Evolutionary conservation across 2,113 vertebrate genomes (phyloP).

Genomic region (Tupaia chinensis): DNA sequence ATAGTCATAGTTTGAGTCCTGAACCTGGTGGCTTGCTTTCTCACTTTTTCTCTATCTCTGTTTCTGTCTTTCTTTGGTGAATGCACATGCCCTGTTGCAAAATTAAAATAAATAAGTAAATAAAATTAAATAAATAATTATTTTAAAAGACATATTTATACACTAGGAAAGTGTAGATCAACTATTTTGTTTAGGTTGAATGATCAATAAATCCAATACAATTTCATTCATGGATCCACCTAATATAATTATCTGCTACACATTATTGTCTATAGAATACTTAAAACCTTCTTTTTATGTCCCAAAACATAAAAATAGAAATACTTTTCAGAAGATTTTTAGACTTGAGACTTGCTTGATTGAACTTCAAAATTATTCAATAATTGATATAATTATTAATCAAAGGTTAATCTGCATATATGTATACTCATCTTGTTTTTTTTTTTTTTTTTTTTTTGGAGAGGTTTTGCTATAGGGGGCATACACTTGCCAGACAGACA

Average conservation of each 20-base stretch:
- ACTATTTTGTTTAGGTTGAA: neutral
- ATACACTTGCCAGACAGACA: too few species aligned
- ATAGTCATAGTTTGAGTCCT: too few species aligned
- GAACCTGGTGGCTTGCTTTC: too few species aligned
- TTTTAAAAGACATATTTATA: neutral
- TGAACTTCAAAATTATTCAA: neutral
- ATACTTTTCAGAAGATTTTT: neutral
- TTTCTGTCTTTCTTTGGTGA: too few species aligned
- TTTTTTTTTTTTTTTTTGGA: neutral
- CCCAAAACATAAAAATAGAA: constrained; percentile 18
- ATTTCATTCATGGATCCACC: neutral
- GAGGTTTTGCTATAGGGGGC: too few species aligned
- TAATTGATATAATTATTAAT: neutral
- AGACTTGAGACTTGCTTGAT: neutral
- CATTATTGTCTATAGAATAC: neutral
- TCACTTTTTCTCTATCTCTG: too few species aligned
- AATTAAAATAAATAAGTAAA: too few species aligned
- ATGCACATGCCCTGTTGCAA: too few species aligned
- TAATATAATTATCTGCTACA: neutral
- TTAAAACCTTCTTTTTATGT: constrained; percentile 25
- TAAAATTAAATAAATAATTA: too few species aligned
- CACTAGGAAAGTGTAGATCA: neutral
- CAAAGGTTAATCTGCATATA: neutral
- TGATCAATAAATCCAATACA: neutral
- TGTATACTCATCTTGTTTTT: neutral